Percentiles rank a stretch among this genome's conserved stretches.
These are phyloP conservation scores for Drosophila elegans DNA, from an alignment of 1,140 invertebrate species.

Conservation along the genomic window DNA sequence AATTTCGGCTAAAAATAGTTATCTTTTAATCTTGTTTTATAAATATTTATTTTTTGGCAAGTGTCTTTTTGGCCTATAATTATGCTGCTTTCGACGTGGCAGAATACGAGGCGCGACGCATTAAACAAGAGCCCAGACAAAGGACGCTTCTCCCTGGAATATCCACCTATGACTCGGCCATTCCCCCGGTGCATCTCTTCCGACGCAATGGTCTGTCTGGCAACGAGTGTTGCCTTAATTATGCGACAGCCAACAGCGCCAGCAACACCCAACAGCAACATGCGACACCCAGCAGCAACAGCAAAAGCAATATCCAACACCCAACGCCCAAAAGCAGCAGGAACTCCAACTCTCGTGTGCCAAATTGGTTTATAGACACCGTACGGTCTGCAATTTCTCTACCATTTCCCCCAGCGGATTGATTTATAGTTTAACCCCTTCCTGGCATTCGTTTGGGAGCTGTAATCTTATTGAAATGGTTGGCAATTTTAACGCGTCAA, in stretches of 20 bases:
- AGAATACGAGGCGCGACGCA: slow-evolving; percentile 51
- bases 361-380: slow-evolving; percentile 49
- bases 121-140: slow-evolving; percentile 61
- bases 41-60: not conserved
- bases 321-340: slow-evolving; percentile 11
- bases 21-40: too few relatives aligned
- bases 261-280: slow-evolving; percentile 18
- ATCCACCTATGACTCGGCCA: slow-evolving; percentile 10
- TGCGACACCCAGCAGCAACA: slow-evolving; percentile 26
- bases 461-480: slow-evolving; percentile 52
- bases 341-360: slow-evolving; percentile 31
- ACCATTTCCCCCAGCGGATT: slow-evolving; percentile 24
- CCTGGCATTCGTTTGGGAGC: not conserved
- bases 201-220: slow-evolving; percentile 39
- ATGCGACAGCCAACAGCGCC: slow-evolving; percentile 39
- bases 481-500: slow-evolving; percentile 42
- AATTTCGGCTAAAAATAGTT: too few relatives aligned
- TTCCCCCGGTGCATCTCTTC: not conserved
- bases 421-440: slow-evolving; percentile 24
- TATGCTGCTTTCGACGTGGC: slow-evolving; percentile 63
- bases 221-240: slow-evolving; percentile 38
- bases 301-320: not conserved
- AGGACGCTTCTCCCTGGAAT: slow-evolving; percentile 36
- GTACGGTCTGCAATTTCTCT: slow-evolving; percentile 6
- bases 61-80: slow-evolving; percentile 50